Base-by-base conservation (phyloP, 2,888 invertebrate species). In the Habroteleia sp. region DNA sequence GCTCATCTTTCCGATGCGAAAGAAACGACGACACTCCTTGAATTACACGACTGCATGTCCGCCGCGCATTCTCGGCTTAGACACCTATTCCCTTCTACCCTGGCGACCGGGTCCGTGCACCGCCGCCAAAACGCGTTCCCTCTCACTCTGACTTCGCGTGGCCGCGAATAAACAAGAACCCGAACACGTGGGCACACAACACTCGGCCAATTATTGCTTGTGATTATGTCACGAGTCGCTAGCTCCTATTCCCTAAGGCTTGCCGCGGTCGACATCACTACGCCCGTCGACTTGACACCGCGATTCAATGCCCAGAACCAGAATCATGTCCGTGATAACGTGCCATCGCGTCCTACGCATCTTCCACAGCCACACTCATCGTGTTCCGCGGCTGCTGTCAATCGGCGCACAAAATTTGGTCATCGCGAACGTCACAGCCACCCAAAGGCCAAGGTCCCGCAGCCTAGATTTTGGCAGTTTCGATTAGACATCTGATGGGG, bases 1-100 rank as follows among this genome's bases (percentile, higher is more conserved):
- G 84, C 88, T 88, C 88, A 88, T 88, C 82, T 84, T 84, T 83
- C 74, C 66, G 62, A 31, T 63, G 74, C 72, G 48, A 74, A 58
- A 63, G 44, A 69, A 68, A 66, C 77, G 69, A 56, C 42, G 66
- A 46, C 65, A 78, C 58, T 77, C 76, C 76, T 78, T 77, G 78
- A 81, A 76, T 84, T 82, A 84, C 81, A 79, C 82, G 79, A 77
- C 75, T 68, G 83, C 85, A 85, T 85, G 83, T 82, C 85, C 83
- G 79, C 79, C 80, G 79, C 48, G 66, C 80, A 77, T 80, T 72
- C 66, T 74, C 46, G 68, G 63, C 62, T 75, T 58, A 63, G 31
- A 71, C 63, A 56, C 71, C 65, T 41, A 44, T 60, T 48, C 41
- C 56, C 56, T 27, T 31, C 25, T 54, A 27, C 48, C 33, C 56